phyloP scores from a whole-genome alignment of 2,797 vertebrate genomes.

The Columba guinea region DNA sequence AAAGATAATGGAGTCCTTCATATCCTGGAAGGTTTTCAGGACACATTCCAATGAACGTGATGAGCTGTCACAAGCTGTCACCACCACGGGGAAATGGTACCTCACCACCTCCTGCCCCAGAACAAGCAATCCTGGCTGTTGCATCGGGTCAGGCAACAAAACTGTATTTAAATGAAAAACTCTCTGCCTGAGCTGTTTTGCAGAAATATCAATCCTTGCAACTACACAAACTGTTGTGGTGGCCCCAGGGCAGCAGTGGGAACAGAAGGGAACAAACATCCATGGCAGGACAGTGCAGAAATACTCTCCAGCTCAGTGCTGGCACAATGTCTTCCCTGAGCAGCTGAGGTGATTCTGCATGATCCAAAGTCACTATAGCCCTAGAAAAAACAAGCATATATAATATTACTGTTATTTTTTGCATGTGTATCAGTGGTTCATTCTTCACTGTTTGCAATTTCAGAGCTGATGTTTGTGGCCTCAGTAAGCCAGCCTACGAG shows the following conservation, averaged over 20 bases:
- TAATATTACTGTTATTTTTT: neutral
- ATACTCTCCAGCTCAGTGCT: neutral
- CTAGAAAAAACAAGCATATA: neutral
- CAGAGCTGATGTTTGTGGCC: neutral
- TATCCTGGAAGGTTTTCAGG: neutral
- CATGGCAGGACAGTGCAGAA: neutral
- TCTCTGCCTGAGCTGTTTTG: neutral
- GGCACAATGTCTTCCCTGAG: neutral
- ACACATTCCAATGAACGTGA: neutral
- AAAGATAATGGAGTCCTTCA: neutral
- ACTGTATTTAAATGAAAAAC: neutral
- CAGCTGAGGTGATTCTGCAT: neutral
- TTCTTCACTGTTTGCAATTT: neutral
- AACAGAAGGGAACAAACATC: neutral
- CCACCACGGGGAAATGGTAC: neutral
- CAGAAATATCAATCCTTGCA: neutral
- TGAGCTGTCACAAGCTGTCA: neutral
- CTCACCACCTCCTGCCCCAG: neutral
- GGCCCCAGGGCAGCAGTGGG: neutral
- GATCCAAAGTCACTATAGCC: neutral
- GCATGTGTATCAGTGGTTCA: neutral
- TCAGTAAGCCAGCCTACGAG: neutral
- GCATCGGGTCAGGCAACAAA: neutral
- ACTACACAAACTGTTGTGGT: neutral
- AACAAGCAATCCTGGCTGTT: neutral